phyloP scores from a whole-genome alignment of 2,888 invertebrate species.

The Glomeris marginata region DNA sequence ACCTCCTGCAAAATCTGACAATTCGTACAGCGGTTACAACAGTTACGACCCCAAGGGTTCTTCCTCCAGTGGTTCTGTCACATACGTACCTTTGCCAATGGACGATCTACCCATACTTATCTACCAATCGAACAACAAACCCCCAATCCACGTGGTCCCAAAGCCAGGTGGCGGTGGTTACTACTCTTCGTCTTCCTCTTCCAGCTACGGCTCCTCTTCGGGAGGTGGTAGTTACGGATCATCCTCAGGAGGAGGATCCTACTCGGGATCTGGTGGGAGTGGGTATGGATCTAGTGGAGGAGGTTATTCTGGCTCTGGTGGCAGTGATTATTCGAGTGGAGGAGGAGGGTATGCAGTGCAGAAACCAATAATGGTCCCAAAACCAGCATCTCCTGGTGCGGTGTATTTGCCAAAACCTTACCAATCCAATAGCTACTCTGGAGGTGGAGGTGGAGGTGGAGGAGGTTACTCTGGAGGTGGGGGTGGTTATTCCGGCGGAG shows the following conservation, averaged over 20 bases:
- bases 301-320: conserved; percentile 3
- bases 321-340: neutral
- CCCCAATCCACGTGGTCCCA: conserved; percentile 27
- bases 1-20: conserved; percentile 14
- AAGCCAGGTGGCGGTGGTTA: neutral
- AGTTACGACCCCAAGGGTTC: conserved; percentile 16
- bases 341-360: conserved; percentile 1
- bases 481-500: conserved; percentile 1
- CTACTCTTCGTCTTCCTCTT: neutral
- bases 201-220: conserved; percentile 7
- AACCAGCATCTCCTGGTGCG: conserved; percentile 9
- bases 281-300: conserved; percentile 13
- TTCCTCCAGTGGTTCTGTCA: conserved; percentile 19
- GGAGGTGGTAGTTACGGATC: conserved; percentile 5
- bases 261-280: conserved; percentile 10
- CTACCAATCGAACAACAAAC: conserved; percentile 26
- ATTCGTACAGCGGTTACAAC: neutral
- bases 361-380: conserved; percentile 9
- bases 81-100: conserved; percentile 29
- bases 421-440: neutral
- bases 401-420: conserved; percentile 7
- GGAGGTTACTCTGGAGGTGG: neutral
- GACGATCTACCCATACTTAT: conserved; percentile 29
- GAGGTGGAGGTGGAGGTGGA: conserved; percentile 1
- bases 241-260: conserved; percentile 6